These are phyloP conservation scores for Tanytarsus gracilentus DNA, from an alignment of 2,888 invertebrate genomes.

Conservation along the genomic window DNA sequence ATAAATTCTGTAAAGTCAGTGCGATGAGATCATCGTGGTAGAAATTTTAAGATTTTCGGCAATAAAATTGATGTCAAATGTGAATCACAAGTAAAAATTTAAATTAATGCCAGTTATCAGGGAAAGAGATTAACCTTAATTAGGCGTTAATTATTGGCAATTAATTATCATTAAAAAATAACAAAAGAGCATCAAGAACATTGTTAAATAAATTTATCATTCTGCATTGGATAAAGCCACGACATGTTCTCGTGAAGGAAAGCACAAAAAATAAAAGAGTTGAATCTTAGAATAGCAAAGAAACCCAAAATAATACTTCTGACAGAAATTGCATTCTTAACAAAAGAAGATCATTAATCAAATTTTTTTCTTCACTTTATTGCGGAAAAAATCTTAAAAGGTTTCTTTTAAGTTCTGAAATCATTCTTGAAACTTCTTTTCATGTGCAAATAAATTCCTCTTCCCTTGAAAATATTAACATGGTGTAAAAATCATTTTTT, in stretches of 20 bases:
- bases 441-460: no score
- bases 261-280: background rate
- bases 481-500: no score
- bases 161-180: no score
- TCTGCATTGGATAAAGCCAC: background rate
- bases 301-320: background rate
- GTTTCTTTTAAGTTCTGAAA: background rate
- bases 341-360: background rate
- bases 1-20: background rate
- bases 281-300: constrained; percentile 20
- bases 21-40: no score
- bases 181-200: no score
- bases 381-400: background rate
- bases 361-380: background rate
- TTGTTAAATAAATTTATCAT: no score
- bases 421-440: background rate
- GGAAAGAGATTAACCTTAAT: no score
- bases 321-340: no score
- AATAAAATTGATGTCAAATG: background rate
- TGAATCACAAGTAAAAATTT: no score
- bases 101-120: no score
- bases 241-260: background rate
- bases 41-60: background rate
- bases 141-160: no score
- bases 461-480: no score